Evolutionary conservation across 2,888 invertebrate genomes (phyloP).

Genomic region (Seira musarum): DNA sequence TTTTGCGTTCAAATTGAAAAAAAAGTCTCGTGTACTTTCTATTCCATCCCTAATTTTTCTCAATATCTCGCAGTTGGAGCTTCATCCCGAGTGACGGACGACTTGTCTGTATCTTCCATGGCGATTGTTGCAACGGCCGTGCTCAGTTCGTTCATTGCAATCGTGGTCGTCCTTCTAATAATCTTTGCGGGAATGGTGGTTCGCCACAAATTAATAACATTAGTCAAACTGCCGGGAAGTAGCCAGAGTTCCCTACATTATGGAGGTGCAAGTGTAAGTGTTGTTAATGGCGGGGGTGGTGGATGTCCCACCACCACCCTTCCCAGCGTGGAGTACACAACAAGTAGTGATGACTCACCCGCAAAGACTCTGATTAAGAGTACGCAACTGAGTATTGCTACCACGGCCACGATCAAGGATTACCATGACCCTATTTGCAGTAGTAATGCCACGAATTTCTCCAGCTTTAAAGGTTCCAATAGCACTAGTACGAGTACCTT

Average conservation of each 20-base stretch:
- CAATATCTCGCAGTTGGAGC: slow-evolving; percentile 47
- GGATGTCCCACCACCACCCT: too few species aligned
- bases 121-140: slow-evolving; percentile 68
- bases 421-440: slow-evolving; percentile 36
- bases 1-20: not conserved
- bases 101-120: slow-evolving; percentile 61
- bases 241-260: slow-evolving; percentile 49
- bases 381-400: slow-evolving; percentile 44
- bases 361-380: slow-evolving; percentile 52
- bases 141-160: slow-evolving; percentile 69
- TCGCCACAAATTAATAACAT: slow-evolving; percentile 61
- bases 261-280: slow-evolving; percentile 49
- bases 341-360: slow-evolving; percentile 47
- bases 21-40: not conserved
- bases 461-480: slow-evolving; percentile 51
- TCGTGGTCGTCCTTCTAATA: slow-evolving; percentile 67
- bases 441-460: slow-evolving; percentile 46
- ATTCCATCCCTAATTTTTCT: slow-evolving; percentile 3
- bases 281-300: slow-evolving; percentile 43
- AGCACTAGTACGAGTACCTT: slow-evolving; percentile 45
- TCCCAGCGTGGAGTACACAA: slow-evolving; percentile 48
- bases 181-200: slow-evolving; percentile 66
- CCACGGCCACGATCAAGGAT: slow-evolving; percentile 24
- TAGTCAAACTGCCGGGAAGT: slow-evolving; percentile 55
- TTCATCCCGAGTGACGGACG: slow-evolving; percentile 51